These are phyloP conservation scores for Cydia splendana DNA, from an alignment of 1,140 invertebrate species.

Conservation along the genomic window DNA sequence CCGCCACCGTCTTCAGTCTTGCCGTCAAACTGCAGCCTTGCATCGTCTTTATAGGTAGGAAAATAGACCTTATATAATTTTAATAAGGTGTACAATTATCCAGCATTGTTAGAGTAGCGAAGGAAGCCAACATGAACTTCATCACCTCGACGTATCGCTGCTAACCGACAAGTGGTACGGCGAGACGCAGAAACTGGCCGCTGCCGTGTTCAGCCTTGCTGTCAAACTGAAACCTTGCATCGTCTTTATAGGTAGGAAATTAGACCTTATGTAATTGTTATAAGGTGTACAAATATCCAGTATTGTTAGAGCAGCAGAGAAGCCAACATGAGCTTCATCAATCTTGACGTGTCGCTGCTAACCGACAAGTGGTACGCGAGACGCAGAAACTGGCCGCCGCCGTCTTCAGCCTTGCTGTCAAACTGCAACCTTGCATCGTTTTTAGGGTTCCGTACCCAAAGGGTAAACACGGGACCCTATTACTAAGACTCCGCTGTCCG, in stretches of 20 bases:
- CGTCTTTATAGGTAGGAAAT: constrained; percentile 65
- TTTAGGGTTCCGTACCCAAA: no score
- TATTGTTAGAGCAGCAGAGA: no score
- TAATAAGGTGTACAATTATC: no score
- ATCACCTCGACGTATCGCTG: no score
- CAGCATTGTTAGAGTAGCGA: no score
- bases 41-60: constrained; percentile 70
- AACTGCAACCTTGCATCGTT: constrained; percentile 73
- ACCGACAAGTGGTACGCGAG: constrained; percentile 92
- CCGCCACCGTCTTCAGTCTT: constrained; percentile 96
- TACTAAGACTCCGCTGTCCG: no score
- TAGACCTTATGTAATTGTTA: background rate
- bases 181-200: constrained; percentile 97
- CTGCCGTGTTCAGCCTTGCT: constrained; percentile 97
- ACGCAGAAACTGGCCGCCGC: constrained; percentile 98
- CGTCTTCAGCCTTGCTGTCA: constrained; percentile 95
- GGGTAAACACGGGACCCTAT: no score
- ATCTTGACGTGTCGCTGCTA: no score
- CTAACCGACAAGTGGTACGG: constrained; percentile 89
- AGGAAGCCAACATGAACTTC: no score
- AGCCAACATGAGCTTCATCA: no score
- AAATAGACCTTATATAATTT: constrained; percentile 17
- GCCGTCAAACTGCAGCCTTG: constrained; percentile 83
- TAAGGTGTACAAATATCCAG: no score
- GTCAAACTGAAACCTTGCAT: constrained; percentile 79